These are phyloP conservation scores for Steatornis caripensis DNA, from an alignment of 2,113 vertebrate genomes.

Conservation along the genomic window DNA sequence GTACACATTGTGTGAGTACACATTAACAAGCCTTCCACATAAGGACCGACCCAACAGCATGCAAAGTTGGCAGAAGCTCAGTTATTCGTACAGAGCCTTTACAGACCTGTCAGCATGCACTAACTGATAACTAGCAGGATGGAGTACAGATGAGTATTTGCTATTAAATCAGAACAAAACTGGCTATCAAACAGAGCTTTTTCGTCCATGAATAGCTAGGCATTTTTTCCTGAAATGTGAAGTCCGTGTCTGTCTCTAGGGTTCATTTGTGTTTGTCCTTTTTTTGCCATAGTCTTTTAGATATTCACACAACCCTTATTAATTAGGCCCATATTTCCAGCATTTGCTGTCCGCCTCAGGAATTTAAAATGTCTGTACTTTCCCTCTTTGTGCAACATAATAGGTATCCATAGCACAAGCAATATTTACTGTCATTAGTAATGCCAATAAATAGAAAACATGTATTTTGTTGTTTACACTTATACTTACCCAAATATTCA, in stretches of 20 bases:
- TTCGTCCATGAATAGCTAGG: background rate
- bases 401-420: background rate
- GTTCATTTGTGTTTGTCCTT: background rate
- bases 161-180: background rate
- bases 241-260: background rate
- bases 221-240: background rate
- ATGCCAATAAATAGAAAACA: background rate
- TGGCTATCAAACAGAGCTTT: background rate
- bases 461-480: background rate
- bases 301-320: background rate
- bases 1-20: too few relatives aligned
- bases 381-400: background rate
- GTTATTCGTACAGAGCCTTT: background rate
- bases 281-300: background rate
- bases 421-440: background rate
- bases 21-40: background rate
- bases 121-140: background rate
- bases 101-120: background rate
- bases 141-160: background rate
- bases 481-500: background rate
- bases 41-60: background rate
- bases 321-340: background rate
- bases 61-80: conserved; percentile 5
- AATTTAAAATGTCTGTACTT: background rate
- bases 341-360: background rate